A percentile compares a stretch with the other conserved stretches of the same genome.
These are phyloP conservation scores for Semicossyphus pulcher DNA, from an alignment of 2,113 vertebrate genomes.

Conservation along the genomic window DNA sequence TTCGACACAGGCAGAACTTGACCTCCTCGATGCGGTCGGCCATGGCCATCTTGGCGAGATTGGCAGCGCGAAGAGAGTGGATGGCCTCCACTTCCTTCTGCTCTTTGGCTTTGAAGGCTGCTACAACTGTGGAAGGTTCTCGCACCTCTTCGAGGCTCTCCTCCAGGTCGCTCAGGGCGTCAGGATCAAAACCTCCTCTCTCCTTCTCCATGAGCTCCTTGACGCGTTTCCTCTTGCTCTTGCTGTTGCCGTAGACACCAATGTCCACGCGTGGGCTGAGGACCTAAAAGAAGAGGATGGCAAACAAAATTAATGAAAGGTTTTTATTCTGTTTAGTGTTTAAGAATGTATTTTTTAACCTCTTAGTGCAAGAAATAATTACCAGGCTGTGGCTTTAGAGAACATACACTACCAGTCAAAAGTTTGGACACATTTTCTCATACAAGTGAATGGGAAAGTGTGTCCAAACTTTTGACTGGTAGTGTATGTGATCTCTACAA, in stretches of 20 bases:
- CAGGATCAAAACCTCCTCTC: constrained; percentile 91
- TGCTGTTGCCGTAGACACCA: constrained; percentile 96
- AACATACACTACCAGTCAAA: no score
- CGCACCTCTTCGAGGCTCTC: constrained; percentile 90
- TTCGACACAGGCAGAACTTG: constrained; percentile 96
- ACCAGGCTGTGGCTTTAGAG: background rate
- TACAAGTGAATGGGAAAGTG: no score
- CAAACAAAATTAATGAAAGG: background rate
- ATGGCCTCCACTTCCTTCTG: constrained; percentile 96
- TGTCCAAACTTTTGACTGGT: no score
- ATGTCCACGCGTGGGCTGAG: constrained; percentile 95
- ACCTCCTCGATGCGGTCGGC: constrained; percentile 97
- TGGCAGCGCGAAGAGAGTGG: constrained; percentile 93
- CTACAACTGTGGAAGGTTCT: constrained; percentile 92
- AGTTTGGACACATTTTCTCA: no score
- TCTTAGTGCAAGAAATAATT: background rate
- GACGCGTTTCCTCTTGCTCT: constrained; percentile 92
- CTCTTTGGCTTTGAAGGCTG: constrained; percentile 94
- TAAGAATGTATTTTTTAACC: no score
- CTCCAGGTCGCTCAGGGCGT: constrained; percentile 92
- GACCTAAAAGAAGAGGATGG: constrained; percentile 84
- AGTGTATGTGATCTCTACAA: background rate
- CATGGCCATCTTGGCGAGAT: constrained; percentile 97
- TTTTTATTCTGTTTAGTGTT: background rate
- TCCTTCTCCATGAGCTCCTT: constrained; percentile 97